Conservation (phyloP, 37 sponge, comb jelly and placozoan species). For the Hexactinellida sp. region DNA sequence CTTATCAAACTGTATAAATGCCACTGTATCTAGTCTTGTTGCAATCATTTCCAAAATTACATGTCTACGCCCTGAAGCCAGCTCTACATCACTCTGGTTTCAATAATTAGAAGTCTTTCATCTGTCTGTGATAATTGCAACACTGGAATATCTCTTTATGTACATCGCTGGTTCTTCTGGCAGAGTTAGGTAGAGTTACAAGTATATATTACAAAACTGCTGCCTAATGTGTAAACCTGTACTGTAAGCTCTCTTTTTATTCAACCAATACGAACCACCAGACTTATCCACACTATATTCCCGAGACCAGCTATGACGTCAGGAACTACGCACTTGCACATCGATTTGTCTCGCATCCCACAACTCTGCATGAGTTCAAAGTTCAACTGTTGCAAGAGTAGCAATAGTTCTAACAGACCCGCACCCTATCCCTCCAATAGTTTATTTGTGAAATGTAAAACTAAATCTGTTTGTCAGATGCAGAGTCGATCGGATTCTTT, state of each 20-base stretch:
- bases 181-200: not conserved
- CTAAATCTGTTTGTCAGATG: not conserved
- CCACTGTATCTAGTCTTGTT: too few relatives aligned
- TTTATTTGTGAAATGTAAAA: not conserved
- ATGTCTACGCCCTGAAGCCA: too few relatives aligned
- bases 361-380: not conserved
- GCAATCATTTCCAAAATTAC: too few relatives aligned
- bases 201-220: not conserved
- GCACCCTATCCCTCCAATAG: not conserved
- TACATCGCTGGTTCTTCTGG: not conserved
- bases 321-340: not conserved
- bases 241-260: not conserved
- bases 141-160: too few relatives aligned
- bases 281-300: not conserved
- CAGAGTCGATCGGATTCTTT: not conserved
- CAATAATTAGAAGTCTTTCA: too few relatives aligned
- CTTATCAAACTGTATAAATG: too few relatives aligned
- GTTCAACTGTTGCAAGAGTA: not conserved
- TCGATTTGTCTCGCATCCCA: not conserved
- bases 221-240: not conserved
- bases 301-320: not conserved
- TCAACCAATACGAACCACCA: not conserved
- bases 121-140: too few relatives aligned
- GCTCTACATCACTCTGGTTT: too few relatives aligned
- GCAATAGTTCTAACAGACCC: not conserved